Conservation (phyloP, 2,797 vertebrate species). For the Pseudochirops corinnae region DNA sequence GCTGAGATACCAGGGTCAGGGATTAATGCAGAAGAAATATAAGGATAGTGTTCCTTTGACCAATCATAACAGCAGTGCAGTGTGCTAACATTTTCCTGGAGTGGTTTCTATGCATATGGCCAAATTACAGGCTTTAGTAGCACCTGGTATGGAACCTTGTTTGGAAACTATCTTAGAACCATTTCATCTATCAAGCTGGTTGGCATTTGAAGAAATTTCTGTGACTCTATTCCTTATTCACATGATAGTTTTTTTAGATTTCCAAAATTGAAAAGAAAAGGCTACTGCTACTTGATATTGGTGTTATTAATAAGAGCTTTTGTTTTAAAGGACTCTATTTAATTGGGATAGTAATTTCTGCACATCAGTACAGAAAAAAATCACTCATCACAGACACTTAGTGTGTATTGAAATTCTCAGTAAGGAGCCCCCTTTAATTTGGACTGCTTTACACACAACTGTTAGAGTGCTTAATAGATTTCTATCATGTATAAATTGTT, state of each 20-base stretch:
- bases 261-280: neutral
- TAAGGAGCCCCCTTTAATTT: conserved; percentile 71
- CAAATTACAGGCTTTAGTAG: conserved; percentile 38
- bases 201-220: conserved; percentile 13
- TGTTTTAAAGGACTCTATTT: conserved; percentile 54
- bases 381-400: conserved; percentile 63
- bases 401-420: conserved; percentile 65
- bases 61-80: conserved; percentile 27
- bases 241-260: conserved; percentile 25
- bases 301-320: conserved; percentile 27
- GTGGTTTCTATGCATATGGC: conserved; percentile 48
- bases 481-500: conserved; percentile 77
- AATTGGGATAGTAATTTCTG: conserved; percentile 69
- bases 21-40: conserved; percentile 83
- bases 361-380: conserved; percentile 67
- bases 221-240: conserved; percentile 2
- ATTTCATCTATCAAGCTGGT: conserved; percentile 16
- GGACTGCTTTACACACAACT: conserved; percentile 63
- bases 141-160: conserved; percentile 73
- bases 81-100: neutral
- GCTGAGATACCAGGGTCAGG: conserved; percentile 84
- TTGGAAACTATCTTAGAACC: neutral
- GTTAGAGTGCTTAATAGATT: conserved; percentile 80
- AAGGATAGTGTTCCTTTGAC: conserved; percentile 76
- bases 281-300: conserved; percentile 25